Evolutionary conservation across 2,113 vertebrate species (phyloP), one percentile per base, ranked within the genome.

Genomic region (Psettodes erumei): DNA sequence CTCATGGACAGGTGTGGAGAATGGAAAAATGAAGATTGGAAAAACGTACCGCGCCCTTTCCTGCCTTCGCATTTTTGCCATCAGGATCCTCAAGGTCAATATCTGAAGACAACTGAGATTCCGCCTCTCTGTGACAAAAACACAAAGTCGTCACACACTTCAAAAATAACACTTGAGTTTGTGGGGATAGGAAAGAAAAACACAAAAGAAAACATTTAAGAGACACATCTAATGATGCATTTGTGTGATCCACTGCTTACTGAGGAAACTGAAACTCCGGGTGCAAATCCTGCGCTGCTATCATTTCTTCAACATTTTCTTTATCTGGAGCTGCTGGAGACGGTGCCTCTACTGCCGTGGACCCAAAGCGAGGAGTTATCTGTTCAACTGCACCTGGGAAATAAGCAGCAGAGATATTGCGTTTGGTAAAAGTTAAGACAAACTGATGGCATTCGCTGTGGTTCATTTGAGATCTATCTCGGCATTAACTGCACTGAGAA

Each of bases 251-350:
- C 6, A 10, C 30, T 63, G 94, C 97, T 98, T 96, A 98, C 97
- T 96, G 97, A 90, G 97, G 93, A 90, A 95, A 96, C 94, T 95
- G 96, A 96, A 96, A 96, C 94, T 98, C 96, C 92, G 95, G 93
- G 94, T 96, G 96, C 94, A 97, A 96, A 95, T 98, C 97, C 95
- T 96, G 96, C 95, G 96, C 96, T 95, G 97, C 97, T 97, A 98
- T 96, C 97, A 98, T 98, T 97, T 97, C 97, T 98, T 96, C 95
- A 97, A 97, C 97, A 98, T 98, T 95, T 98, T 98, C 94, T 95
- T 98, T 95, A 97, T 98, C 94, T 95, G 95, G 90, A 94, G 90
- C 93, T 91, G 94, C 82, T 90, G 90, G 89, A 94, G 82, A 93
- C 95, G 94, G 74, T 83, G 63, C 84, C 86, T 90, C 75, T 67